These are phyloP conservation scores for Malurus leucopterus DNA, from an alignment of 2,797 vertebrate genomes.

Conservation along the genomic window DNA sequence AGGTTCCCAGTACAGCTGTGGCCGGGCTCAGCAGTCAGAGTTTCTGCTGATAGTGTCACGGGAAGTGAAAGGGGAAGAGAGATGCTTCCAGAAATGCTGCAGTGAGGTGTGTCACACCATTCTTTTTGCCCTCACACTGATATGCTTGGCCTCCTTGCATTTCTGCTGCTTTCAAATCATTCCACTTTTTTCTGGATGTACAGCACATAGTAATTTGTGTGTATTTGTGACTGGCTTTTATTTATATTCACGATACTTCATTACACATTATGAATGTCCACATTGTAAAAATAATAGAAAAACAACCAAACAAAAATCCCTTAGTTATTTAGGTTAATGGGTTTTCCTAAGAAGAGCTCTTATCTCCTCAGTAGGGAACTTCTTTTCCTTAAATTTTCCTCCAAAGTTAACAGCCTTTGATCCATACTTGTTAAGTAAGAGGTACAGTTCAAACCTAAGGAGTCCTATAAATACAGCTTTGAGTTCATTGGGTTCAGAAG, in stretches of 20 bases:
- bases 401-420: neutral
- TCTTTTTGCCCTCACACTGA: constrained; percentile 70
- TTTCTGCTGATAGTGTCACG: constrained; percentile 97
- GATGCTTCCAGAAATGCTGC: constrained; percentile 87
- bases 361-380: neutral
- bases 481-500: neutral
- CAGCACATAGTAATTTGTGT: constrained; percentile 44
- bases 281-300: neutral
- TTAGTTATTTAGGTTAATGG: neutral
- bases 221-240: constrained; percentile 52
- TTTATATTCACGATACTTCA: constrained; percentile 28
- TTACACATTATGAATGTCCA: constrained; percentile 37
- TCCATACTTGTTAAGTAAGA: neutral
- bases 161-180: constrained; percentile 66
- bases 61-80: constrained; percentile 91
- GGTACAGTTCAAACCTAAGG: neutral
- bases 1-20: constrained; percentile 81
- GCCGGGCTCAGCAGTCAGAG: constrained; percentile 91
- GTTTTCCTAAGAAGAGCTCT: neutral
- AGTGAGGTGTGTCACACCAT: constrained; percentile 88
- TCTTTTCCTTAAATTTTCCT: constrained; percentile 6
- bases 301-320: neutral
- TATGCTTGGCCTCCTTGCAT: constrained; percentile 80
- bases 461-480: neutral
- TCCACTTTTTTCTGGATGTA: constrained; percentile 51